Percentiles rank a stretch among this genome's conserved stretches.
phyloP scores from a whole-genome alignment of 2,797 vertebrate species.

The Staurois parvus region DNA sequence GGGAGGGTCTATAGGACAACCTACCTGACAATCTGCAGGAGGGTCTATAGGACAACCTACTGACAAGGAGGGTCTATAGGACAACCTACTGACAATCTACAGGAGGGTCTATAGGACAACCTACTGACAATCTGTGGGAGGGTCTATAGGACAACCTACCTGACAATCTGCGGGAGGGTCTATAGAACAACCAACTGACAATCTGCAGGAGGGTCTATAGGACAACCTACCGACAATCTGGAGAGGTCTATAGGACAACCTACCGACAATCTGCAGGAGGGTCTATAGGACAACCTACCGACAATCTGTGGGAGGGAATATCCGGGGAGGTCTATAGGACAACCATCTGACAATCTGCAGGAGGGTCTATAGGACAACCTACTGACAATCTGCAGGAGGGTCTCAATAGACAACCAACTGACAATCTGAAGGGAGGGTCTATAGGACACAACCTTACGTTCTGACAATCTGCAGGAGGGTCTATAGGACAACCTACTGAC shows the following conservation, averaged over 20 bases:
- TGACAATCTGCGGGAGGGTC: slow-evolving; percentile 93
- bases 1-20: slow-evolving; percentile 84
- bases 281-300: slow-evolving; percentile 86
- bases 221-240: slow-evolving; percentile 93
- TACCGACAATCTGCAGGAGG: slow-evolving; percentile 94
- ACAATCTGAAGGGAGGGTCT: slow-evolving; percentile 94
- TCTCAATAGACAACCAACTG: too few relatives aligned
- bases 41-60: slow-evolving; percentile 82
- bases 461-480: slow-evolving; percentile 94
- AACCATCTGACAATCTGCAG: slow-evolving; percentile 92
- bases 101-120: slow-evolving; percentile 84
- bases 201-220: slow-evolving; percentile 93
- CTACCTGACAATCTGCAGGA: slow-evolving; percentile 96
- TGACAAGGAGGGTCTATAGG: slow-evolving; percentile 93
- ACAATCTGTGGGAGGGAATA: slow-evolving; percentile 94
- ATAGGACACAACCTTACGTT: too few relatives aligned
- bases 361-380: slow-evolving; percentile 77
- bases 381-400: slow-evolving; percentile 95
- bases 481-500: slow-evolving; percentile 87
- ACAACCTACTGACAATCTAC: slow-evolving; percentile 91
- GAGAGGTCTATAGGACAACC: too few relatives aligned
- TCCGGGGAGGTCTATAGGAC: too few relatives aligned
- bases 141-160: slow-evolving; percentile 86
- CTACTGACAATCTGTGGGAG: slow-evolving; percentile 94
- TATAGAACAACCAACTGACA: slow-evolving; percentile 87